Evolutionary conservation across 2,888 invertebrate species (phyloP).

Genomic region (Ochropleura leucogaster): DNA sequence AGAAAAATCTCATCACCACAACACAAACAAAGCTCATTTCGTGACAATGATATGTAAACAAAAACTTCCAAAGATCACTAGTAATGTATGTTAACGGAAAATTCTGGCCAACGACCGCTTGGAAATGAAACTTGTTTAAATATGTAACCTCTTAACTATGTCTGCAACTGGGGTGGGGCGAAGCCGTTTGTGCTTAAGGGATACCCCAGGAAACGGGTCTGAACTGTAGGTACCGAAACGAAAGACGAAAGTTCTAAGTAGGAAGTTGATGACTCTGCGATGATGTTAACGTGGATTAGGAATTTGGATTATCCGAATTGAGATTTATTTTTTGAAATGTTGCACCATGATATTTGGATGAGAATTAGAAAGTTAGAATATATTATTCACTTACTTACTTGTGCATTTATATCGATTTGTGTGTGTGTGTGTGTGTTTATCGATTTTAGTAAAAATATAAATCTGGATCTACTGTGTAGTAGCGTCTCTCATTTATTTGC

Average conservation of each 20-base stretch:
- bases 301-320: conserved; percentile 2
- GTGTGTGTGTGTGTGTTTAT: neutral
- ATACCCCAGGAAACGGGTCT: conserved; percentile 85
- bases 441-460: neutral
- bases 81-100: conserved; percentile 65
- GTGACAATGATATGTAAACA: conserved; percentile 53
- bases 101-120: conserved; percentile 81
- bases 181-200: conserved; percentile 74
- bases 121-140: conserved; percentile 85
- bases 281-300: conserved; percentile 69
- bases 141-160: conserved; percentile 82
- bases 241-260: conserved; percentile 87
- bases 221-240: conserved; percentile 71
- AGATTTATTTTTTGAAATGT: conserved; percentile 3
- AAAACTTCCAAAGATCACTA: conserved; percentile 45
- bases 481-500: neutral
- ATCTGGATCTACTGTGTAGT: neutral
- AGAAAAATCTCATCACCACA: conserved; percentile 43
- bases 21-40: conserved; percentile 56
- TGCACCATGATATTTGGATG: neutral
- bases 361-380: neutral
- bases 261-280: conserved; percentile 75
- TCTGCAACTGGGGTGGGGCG: conserved; percentile 78
- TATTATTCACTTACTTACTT: neutral
- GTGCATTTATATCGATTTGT: neutral